Conservation (phyloP, 2,113 vertebrate genomes). For the Strigops habroptila region DNA sequence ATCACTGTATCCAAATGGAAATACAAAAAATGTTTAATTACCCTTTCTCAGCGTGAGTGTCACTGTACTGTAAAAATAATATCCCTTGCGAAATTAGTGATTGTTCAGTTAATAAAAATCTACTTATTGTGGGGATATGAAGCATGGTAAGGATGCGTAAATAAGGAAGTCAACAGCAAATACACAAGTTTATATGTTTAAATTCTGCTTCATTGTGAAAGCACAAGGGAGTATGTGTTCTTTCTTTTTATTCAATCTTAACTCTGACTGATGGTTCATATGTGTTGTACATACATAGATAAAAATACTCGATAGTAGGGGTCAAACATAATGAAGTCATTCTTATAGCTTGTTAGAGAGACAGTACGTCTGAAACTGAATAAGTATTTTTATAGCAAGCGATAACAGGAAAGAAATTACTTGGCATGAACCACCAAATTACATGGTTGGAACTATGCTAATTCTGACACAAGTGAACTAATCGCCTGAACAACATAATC, state of each 20-base stretch:
- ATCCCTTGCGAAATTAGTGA: not conserved
- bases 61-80: not conserved
- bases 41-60: not conserved
- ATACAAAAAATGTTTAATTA: not conserved
- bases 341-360: not conserved
- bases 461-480: not conserved
- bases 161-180: not conserved
- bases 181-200: not conserved
- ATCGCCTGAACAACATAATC: not conserved
- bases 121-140: not conserved
- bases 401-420: not conserved
- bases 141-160: not conserved
- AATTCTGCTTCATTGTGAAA: not conserved
- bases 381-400: not conserved
- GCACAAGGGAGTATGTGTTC: not conserved
- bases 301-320: not conserved
- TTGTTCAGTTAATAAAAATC: not conserved
- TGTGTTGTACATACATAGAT: not conserved
- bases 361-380: not conserved
- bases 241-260: not conserved
- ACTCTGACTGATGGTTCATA: not conserved
- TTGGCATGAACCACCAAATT: not conserved
- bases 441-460: not conserved
- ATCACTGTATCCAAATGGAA: not conserved
- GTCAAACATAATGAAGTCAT: not conserved